Conservation (phyloP, 2,113 vertebrate species). For the Nycticryphes semicollaris region DNA sequence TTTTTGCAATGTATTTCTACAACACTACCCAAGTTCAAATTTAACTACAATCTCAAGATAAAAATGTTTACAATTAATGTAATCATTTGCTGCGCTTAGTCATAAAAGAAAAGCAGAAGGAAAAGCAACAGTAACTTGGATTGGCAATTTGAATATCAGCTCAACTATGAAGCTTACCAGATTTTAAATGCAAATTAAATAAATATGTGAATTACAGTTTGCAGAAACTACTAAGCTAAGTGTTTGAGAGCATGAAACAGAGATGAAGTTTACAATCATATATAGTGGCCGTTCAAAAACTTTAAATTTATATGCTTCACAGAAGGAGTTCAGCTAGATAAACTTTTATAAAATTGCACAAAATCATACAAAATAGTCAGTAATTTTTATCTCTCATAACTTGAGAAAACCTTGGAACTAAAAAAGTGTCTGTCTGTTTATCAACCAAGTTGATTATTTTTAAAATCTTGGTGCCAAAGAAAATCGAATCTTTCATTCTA, state of each 20-base stretch:
- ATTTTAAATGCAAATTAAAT: neutral
- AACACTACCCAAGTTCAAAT: neutral
- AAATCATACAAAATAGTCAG: neutral
- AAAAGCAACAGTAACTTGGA: neutral
- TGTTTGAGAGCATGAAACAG: neutral
- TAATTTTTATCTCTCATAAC: neutral
- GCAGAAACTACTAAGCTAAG: neutral
- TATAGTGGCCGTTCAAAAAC: neutral
- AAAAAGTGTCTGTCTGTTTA: neutral
- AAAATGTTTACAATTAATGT: neutral
- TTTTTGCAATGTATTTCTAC: neutral
- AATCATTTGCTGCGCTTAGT: neutral
- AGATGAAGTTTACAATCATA: neutral
- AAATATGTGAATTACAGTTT: neutral
- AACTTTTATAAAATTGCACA: neutral
- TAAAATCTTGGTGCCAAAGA: neutral
- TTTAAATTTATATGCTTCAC: neutral
- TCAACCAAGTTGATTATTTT: neutral
- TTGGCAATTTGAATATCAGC: neutral
- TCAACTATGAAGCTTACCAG: neutral
- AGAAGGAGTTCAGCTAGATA: neutral
- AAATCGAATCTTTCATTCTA: neutral
- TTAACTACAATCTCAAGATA: neutral
- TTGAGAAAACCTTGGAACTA: neutral
- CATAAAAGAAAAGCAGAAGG: neutral